Evolutionary conservation across 2,113 vertebrate species (phyloP), one percentile per base, ranked within the genome.

Genomic region (Zapornia atra): DNA sequence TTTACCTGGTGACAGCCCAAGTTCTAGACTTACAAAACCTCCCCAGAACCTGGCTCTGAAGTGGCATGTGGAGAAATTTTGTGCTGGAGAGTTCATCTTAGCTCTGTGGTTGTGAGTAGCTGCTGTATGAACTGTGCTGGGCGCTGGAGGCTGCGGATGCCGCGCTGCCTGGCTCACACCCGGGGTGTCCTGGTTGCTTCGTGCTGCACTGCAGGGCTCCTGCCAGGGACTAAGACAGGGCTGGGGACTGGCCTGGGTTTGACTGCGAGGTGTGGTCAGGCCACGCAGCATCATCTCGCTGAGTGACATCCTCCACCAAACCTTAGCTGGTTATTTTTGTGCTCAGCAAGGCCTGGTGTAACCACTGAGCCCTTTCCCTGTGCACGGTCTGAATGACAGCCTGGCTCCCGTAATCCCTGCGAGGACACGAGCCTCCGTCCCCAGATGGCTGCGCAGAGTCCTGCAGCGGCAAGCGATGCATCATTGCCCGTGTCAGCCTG

Each of bases 401-500:
- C 56, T 8, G 2, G n/a, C 34, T 46, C 80, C 88, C 1, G 40
- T 22, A 60, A 46, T 85, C 63, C 90, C 82, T 12, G 18, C 40
- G 89, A 56, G 42, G 77, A 34, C 54, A 9, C 48, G 36, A 86
- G 83, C 36, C 86, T 33, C 33, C 6, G 12, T 92, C 94, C 95
- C 93, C 90, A 54, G 96, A 78, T 46, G 91, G 82, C 95, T 83
- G 64, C 24, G 48, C 24, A 24, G 63, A 79, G 91, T 76, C 88
- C 66, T 46, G 70, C 83, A 48, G 80, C 26, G 29, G 38, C 94
- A 94, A 89, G 64, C 15, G 63, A 78, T 51, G 92, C 95, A 92
- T 97, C 98, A 82, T 91, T 96, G 97, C 6, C 92, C 12, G 9
- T 95, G 97, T 98, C 98, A 91, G 96, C 57, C 88, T 63, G 77